Evolutionary conservation across 2,797 vertebrate genomes (phyloP), one percentile per base, ranked within the genome.

Genomic region (Danio choprae): DNA sequence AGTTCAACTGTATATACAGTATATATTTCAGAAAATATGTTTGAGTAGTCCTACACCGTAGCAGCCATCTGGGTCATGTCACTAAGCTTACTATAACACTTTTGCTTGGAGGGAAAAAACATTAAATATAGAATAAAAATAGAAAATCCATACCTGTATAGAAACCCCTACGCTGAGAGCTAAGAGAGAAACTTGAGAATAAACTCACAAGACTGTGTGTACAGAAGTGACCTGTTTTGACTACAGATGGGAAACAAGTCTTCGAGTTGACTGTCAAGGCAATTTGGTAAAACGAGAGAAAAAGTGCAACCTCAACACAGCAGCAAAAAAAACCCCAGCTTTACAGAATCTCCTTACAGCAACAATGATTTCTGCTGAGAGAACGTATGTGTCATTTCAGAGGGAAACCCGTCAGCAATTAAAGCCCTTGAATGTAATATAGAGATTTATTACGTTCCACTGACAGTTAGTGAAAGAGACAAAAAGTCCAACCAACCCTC

Each of bases 221-320:
- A 68, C n/a, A 68, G 40, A 11, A 44, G 16, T 46, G 63, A 58
- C 63, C 53, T 40, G 63, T 13, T 67, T 55, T 41, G 73, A 74
- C 44, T 15, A 7, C 51, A 58, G 41, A n/a, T 3, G 22, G 7
- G 5, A 53, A 77, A 58, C 36, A 16, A 64, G 46, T 36, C 1
- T n/a, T 48, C 7, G 38, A 53, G 48, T 63, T 51, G 29, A 46
- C 75, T 68, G 75, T 68, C 63, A 68, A 56, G 41, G 51, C 16
- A 68, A 58, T 77, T 48, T 58, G 41, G 58, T 63, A 68, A 56
- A 68, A 68, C 7, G 22, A 67, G 12, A 6, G 11, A 38, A 46
- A 77, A 77, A 58, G 22, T 77, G 75, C 75, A 77, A 77, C 40
- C 74, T 56, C 41, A 53, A 65, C 78, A 80, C 11, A 7, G 38